Evolutionary conservation across 2,888 invertebrate genomes (phyloP).

Genomic region (Timema cristinae): DNA sequence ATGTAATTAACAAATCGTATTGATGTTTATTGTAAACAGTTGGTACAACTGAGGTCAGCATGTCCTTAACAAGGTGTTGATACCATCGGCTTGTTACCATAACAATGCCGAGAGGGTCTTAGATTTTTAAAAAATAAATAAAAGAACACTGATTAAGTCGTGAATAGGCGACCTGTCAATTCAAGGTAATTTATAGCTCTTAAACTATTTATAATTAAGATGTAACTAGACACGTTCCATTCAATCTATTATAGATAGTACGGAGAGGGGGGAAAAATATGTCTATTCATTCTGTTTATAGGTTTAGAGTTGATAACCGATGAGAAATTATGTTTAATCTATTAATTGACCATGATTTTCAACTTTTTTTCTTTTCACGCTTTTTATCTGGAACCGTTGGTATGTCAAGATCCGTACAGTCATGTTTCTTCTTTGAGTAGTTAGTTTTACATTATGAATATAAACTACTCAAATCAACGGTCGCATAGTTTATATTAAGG

Average conservation of each 20-base stretch:
- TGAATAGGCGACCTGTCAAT: constrained; percentile 12
- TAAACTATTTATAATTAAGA: constrained; percentile 13
- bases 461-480: too few relatives aligned
- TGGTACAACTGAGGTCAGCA: too few relatives aligned
- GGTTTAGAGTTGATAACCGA: neutral
- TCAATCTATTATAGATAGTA: neutral
- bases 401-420: too few relatives aligned
- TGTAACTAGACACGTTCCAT: neutral
- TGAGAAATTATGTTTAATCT: constrained; percentile 8
- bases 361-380: constrained; percentile 10
- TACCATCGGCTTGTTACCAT: too few relatives aligned
- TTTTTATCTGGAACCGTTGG: constrained; percentile 9
- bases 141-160: constrained; percentile 7
- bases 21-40: too few relatives aligned
- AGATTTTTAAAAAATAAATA: neutral
- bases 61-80: too few relatives aligned
- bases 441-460: too few relatives aligned
- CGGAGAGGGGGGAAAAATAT: constrained; percentile 4
- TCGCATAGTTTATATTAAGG: too few relatives aligned
- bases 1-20: too few relatives aligned
- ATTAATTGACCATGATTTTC: constrained; percentile 14
- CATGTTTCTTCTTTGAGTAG: too few relatives aligned
- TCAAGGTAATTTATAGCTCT: constrained; percentile 5
- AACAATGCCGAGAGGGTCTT: too few relatives aligned
- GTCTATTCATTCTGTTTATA: constrained; percentile 1